These are phyloP conservation scores for Choloepus hoffmanni DNA, from an alignment of 2,113 vertebrate species.

Conservation along the genomic window DNA sequence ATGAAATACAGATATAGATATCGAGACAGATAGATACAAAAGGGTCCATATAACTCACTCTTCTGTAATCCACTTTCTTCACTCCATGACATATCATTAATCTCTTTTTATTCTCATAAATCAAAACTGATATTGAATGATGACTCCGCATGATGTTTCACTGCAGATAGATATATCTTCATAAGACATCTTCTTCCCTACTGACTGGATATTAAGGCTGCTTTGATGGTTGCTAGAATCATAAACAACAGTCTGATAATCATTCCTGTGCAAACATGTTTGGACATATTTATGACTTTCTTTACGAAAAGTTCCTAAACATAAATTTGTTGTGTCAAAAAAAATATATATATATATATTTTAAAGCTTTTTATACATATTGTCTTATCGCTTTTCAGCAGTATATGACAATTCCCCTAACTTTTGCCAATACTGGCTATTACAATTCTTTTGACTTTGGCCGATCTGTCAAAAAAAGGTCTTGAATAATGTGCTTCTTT, in stretches of 20 bases:
- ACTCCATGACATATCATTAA: background rate
- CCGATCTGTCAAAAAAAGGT: background rate
- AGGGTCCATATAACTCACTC: background rate
- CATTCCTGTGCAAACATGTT: background rate
- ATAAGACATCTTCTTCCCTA: background rate
- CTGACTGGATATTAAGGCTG: background rate
- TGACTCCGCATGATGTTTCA: background rate
- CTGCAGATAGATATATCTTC: background rate
- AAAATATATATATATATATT: background rate
- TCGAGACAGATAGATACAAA: background rate
- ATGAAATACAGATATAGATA: background rate
- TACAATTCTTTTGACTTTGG: background rate
- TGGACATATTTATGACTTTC: background rate
- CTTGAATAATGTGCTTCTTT: constrained; percentile 7
- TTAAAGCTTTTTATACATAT: background rate
- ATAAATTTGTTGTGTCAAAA: background rate
- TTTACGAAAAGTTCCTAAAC: background rate
- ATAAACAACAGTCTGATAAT: background rate
- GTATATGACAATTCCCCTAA: background rate
- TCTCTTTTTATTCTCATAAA: background rate
- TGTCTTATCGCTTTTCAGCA: background rate
- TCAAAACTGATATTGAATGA: background rate
- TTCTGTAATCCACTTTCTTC: background rate
- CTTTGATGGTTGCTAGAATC: background rate
- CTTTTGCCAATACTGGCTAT: background rate